Evolutionary conservation across 2,113 vertebrate genomes (phyloP), one percentile per base, ranked within the genome.

Genomic region (Morone saxatilis): DNA sequence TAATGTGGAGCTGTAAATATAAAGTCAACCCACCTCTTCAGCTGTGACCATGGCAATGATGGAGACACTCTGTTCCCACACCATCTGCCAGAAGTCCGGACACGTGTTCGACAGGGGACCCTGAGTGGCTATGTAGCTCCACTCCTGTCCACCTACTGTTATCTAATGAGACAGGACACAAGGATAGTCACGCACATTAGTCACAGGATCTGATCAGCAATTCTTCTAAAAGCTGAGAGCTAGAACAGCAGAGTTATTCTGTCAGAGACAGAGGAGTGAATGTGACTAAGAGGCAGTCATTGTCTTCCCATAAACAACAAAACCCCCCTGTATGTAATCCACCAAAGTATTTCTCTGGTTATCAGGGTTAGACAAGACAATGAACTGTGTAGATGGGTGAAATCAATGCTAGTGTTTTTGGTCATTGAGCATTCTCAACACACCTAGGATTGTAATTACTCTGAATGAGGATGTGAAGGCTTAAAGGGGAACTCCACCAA

Each of bases 71-170:
- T 99, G 98, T 67, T 99, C 98, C 98, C 98, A 99, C 78, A 99
- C 96, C 98, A 99, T 98, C 94, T 99, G 98, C 98, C 98, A 99
- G 91, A 99, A 99, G 89, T 99, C 98, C 88, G 96, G 97, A 83
- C 98, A 99, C 0, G 98, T 99, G 68, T 96, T 96, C 19, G 96
- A 94, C 81, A 99, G 86, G 4, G 98, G 98, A 31, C 97, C 98
- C 92, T 99, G 98, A 0, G 97, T 96, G 73, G 98, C 97, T 61
- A 99, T 98, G 78, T 99, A 99, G 93, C 96, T 97, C 98, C 98
- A 99, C 79, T 99, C 97, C 19, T 96, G 95, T 43, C 97, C 96
- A 3, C 96, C 93, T 19, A 98, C 95, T 54, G 95, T 96, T 51
- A 98, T 81, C 98, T 99, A 85, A 38, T 10, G 56, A n/a, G 36